phyloP scores from a whole-genome alignment of 1,140 invertebrate species.

The Riptortus pedestris region DNA sequence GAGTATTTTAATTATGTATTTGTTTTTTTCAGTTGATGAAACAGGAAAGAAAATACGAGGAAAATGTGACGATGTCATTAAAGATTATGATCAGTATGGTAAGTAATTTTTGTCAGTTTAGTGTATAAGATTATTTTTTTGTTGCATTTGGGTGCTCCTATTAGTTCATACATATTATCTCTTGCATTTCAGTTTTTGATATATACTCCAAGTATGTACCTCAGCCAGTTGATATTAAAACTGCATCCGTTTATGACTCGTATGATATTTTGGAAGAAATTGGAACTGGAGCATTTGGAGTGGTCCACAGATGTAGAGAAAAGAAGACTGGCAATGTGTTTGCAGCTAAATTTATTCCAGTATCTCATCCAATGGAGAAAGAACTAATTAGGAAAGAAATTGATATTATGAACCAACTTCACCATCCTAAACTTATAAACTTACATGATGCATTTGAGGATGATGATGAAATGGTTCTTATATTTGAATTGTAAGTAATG shows the following conservation, averaged over 20 bases:
- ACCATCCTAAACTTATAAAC: slow-evolving; percentile 95
- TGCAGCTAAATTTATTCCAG: slow-evolving; percentile 98
- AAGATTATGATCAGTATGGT: slow-evolving; percentile 92
- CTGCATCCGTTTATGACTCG: slow-evolving; percentile 88
- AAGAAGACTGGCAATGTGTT: slow-evolving; percentile 92
- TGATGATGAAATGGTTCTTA: slow-evolving; percentile 97
- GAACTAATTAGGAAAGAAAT: slow-evolving; percentile 96
- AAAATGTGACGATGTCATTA: slow-evolving; percentile 75
- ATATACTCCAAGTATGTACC: slow-evolving; percentile 94
- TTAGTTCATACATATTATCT: slow-evolving; percentile 8
- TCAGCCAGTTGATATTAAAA: slow-evolving; percentile 91
- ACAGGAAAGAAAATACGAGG: slow-evolving; percentile 86
- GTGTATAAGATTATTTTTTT: background rate
- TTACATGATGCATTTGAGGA: slow-evolving; percentile 98
- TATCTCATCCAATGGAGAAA: slow-evolving; percentile 89
- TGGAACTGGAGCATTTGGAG: slow-evolving; percentile 96
- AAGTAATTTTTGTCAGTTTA: slow-evolving; percentile 5
- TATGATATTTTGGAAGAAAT: slow-evolving; percentile 99
- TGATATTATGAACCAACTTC: slow-evolving; percentile 97
- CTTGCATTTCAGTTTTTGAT: slow-evolving; percentile 66
- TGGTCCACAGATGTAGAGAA: slow-evolving; percentile 94
- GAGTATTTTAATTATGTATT: background rate
- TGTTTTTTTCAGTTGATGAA: slow-evolving; percentile 57
- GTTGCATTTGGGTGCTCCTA: too few species aligned
- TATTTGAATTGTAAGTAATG: slow-evolving; percentile 93